Conservation (phyloP, 1,140 invertebrate species). For the Danaus plexippus region DNA sequence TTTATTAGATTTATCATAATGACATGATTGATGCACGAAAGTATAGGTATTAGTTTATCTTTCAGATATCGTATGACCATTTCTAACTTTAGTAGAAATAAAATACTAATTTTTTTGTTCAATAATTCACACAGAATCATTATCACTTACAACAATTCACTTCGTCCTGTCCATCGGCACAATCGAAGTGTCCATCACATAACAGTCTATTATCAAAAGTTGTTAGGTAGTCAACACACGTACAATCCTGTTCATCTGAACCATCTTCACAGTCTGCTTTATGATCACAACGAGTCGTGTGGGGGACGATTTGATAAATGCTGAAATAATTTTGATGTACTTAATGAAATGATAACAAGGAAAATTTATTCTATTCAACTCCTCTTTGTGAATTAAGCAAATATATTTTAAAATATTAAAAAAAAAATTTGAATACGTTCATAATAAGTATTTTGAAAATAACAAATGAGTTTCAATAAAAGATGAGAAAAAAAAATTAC, state of each 20-base stretch:
- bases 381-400: no score
- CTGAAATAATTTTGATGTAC: constrained; percentile 54
- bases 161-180: constrained; percentile 83
- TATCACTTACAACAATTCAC: constrained; percentile 75
- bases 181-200: constrained; percentile 86
- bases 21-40: no score
- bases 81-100: no score
- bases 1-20: no score
- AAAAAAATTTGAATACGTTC: constrained; percentile 5
- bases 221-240: constrained; percentile 78
- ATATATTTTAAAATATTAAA: constrained; percentile 5
- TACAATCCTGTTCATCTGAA: constrained; percentile 83
- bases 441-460: constrained; percentile 6
- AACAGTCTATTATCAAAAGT: constrained; percentile 71
- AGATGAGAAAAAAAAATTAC: no score
- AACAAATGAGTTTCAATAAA: not conserved
- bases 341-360: no score
- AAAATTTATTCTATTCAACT: no score
- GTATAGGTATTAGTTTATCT: no score
- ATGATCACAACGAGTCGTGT: constrained; percentile 77
- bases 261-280: constrained; percentile 85
- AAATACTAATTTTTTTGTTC: no score
- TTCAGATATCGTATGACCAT: no score
- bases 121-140: not conserved
- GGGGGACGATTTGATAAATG: constrained; percentile 76